Evolutionary conservation across 2,888 invertebrate species (phyloP), one percentile per base, ranked within the genome.

Genomic region (Atherix ibis): DNA sequence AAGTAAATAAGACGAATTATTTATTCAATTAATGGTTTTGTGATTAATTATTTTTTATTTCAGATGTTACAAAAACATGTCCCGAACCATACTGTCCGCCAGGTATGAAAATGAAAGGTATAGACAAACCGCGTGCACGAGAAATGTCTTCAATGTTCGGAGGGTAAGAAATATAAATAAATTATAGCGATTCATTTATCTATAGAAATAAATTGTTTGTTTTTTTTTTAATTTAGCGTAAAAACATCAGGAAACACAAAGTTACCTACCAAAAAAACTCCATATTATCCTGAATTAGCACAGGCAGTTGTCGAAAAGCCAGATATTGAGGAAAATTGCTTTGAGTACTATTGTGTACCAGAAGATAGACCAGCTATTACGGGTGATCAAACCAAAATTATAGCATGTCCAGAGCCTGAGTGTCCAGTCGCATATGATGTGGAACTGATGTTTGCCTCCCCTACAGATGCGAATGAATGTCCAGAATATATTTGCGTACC

Each of bases 341-440:
- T 49, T 22, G 58, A 60, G 39, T 60, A 56, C 31, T 51, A 57
- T 18, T 60, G 58, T 40, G 49, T 56, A 4, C 59, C 58, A 18
- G 51, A 50, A 34, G 5, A 10, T 13, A 48, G 49, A 9, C 47
- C 28, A 5, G 50, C 46, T 13, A 27, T 34, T 18, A 17, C 30
- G 13, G 17, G 24, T 3, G 17, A 17, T 4, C 14, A 31, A 28
- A 25, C 29, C 2, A 33, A 35, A 33, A n/a, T 18, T 6, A 31
- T 30, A 17, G 26, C 26, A 28, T 71, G 71, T 46, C 63, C 66
- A 0, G 52, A 64, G 5, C 62, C 65, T 3, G 44, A 48, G 8
- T 82, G 81, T 45, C 78, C 76, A 0, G 56, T 64, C 0, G 66
- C 66, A 2, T 77, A 76, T 50, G 58, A 64, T 5, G 55, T 73